These are phyloP conservation scores for Muschampia staudingeri DNA, from an alignment of 2,888 invertebrate species.

Conservation along the genomic window DNA sequence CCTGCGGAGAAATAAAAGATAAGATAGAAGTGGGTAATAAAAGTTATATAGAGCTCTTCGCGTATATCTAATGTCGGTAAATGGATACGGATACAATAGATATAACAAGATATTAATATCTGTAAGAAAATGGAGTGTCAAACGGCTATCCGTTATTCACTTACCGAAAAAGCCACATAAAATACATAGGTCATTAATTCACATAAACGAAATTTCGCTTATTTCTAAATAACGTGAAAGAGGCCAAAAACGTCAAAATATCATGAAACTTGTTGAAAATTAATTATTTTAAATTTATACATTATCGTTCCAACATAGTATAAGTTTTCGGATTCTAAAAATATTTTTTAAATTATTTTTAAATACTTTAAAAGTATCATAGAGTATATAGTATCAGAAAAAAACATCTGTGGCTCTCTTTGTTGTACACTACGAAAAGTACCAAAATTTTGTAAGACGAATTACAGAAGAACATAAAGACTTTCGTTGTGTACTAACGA, in stretches of 20 bases:
- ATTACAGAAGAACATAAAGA: slow-evolving; percentile 41
- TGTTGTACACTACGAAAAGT: slow-evolving; percentile 54
- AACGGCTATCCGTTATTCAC: slow-evolving; percentile 72
- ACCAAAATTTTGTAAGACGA: slow-evolving; percentile 42
- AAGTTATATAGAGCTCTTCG: slow-evolving; percentile 78
- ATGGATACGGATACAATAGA: slow-evolving; percentile 71
- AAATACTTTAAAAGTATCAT: neutral
- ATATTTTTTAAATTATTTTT: neutral
- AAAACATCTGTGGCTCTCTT: slow-evolving; percentile 33
- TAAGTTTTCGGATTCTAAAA: too few species aligned
- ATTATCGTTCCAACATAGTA: neutral
- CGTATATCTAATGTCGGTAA: slow-evolving; percentile 79
- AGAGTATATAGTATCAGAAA: neutral
- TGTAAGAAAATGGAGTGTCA: neutral
- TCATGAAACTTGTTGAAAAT: neutral
- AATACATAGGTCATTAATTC: slow-evolving; percentile 72
- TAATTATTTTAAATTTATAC: neutral
- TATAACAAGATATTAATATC: neutral
- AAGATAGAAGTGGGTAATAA: slow-evolving; percentile 87
- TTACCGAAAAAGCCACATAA: slow-evolving; percentile 83
- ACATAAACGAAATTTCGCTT: slow-evolving; percentile 71
- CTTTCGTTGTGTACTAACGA: slow-evolving; percentile 71
- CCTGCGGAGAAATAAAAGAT: slow-evolving; percentile 90
- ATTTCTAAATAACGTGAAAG: slow-evolving; percentile 38
- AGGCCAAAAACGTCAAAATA: slow-evolving; percentile 24